Conservation (phyloP, 1,140 invertebrate species). For the Caerostris darwini region DNA sequence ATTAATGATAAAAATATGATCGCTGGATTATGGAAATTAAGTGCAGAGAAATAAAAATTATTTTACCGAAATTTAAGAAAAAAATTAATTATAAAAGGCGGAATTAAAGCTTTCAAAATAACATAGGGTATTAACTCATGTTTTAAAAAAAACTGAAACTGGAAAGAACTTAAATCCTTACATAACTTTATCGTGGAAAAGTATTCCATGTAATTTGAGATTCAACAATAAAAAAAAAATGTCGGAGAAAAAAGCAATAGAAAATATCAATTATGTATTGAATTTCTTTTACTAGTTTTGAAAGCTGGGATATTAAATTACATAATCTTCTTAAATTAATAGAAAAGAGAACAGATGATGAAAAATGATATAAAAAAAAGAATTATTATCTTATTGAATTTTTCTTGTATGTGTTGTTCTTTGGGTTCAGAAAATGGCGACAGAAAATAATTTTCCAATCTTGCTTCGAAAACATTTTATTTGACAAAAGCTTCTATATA, state of each 20-base stretch:
- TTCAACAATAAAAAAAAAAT: background rate
- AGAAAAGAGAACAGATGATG: no score
- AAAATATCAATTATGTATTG: background rate
- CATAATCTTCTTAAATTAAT: background rate
- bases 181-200: background rate
- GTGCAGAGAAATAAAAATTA: background rate
- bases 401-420: background rate
- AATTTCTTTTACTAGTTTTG: background rate
- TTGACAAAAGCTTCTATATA: slow-evolving; percentile 56
- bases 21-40: background rate
- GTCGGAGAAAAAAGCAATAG: background rate
- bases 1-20: background rate
- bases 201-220: background rate
- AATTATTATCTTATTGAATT: background rate
- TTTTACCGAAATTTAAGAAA: background rate
- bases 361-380: background rate
- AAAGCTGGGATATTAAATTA: background rate
- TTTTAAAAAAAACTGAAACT: background rate
- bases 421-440: background rate
- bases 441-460: background rate
- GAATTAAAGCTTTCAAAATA: background rate
- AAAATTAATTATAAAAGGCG: background rate
- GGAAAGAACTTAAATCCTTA: background rate
- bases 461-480: slow-evolving; percentile 47
- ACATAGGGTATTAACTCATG: slow-evolving; percentile 12